phyloP scores from a whole-genome alignment of 2,888 invertebrate species.

The Dicyrtoma fusca region DNA sequence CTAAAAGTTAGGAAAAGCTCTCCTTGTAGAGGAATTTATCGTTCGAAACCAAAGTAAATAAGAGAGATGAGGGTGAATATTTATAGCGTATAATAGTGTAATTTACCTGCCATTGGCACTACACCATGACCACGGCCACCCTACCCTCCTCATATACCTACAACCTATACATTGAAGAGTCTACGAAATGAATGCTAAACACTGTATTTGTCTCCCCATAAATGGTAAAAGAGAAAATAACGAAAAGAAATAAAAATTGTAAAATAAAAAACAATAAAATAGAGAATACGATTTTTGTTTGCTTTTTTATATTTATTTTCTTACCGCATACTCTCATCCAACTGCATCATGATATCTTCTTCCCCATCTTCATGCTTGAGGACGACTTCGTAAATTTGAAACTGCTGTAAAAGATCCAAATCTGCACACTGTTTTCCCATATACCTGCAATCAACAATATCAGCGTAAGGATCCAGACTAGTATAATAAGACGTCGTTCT shows the following conservation, averaged over 20 bases:
- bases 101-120: too few relatives aligned
- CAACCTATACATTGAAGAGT: neutral
- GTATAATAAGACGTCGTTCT: neutral
- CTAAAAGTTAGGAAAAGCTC: too few relatives aligned
- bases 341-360: conserved; percentile 67
- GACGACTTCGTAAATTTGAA: conserved; percentile 94
- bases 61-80: too few relatives aligned
- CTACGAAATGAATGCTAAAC: neutral
- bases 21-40: too few relatives aligned
- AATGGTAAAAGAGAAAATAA: neutral
- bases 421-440: conserved; percentile 92
- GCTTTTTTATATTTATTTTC: conserved; percentile 6
- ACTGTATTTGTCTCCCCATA: neutral
- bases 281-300: neutral
- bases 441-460: conserved; percentile 62
- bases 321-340: conserved; percentile 65
- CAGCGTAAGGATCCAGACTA: too few relatives aligned
- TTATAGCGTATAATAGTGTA: too few relatives aligned
- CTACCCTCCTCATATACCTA: neutral
- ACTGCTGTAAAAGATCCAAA: conserved; percentile 86
- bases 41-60: too few relatives aligned
- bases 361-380: conserved; percentile 85
- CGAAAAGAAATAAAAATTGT: neutral
- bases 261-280: conserved; percentile 11
- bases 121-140: too few relatives aligned